Evolutionary conservation across 2,797 vertebrate genomes (phyloP), one percentile per base, ranked within the genome.

Genomic region (Gymnoscopelus braueri): DNA sequence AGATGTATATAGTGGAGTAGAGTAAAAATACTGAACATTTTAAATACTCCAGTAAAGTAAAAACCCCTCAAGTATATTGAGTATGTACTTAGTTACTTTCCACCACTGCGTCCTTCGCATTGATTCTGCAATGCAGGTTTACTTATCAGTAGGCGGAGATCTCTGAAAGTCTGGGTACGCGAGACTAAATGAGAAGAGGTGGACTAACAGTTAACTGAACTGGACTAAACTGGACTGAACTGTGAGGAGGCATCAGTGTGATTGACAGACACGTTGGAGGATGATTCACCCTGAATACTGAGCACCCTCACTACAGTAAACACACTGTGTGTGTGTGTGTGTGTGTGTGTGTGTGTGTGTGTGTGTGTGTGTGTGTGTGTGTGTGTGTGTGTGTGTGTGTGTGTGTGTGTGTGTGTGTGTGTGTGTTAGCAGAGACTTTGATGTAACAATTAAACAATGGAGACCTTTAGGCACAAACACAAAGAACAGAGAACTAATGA

Each of bases 401-500:
- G 10, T 48, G 35, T 76, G 8, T 44, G 39, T 74, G 72, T 71
- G 63, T 76, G 71, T 72, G 77, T 54, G 71, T 86, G 44, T 32
- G 69, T 6, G 10, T 48, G 32, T 75, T 19, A 0, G 57, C 47
- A 84, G 70, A 72, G 70, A 51, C 72, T 67, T 75, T 67, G 65
- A 69, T 60, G 11, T 14, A 50, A 26, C 47, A 5, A 67, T 65
- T 47, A 56, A 84, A 90, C 88, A 88, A 87, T 77, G 67, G 83
- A 2, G 11, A 67, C 81, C 78, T 80, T 85, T 70, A 80, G 61
- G 65, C 12, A 0, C 64, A 81, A 78, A 87, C 86, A 89, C 85
- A 85, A 85, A 64, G 75, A 78, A 84, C 71, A 82, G 26, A 72
- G 13, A 39, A 58, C 66, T 44, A 58, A 76, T 13, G 3, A 26